Evolutionary conservation across 37 sponge, comb jelly and placozoan species (phyloP).

Genomic region (Petrosia ficiformis): DNA sequence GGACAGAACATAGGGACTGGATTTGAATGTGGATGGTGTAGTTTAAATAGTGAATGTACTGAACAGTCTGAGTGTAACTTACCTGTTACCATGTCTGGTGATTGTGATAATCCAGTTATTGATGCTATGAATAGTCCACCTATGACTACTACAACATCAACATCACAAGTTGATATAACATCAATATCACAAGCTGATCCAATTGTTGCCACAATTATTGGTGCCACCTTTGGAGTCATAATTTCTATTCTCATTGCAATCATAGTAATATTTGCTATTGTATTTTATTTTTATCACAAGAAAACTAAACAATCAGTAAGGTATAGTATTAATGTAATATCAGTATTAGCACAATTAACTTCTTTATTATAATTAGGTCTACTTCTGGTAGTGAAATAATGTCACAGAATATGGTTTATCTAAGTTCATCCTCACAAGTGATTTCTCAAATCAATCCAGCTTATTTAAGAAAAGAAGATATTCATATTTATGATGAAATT

Average conservation of each 20-base stretch:
- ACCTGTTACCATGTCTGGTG: background rate
- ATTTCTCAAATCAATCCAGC: too few relatives aligned
- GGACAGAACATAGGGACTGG: slow-evolving; percentile 19
- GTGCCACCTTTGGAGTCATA: slow-evolving; percentile 15
- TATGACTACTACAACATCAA: slow-evolving; percentile 5
- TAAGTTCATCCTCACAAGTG: too few relatives aligned
- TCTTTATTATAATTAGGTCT: too few relatives aligned
- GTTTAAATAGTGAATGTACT: background rate
- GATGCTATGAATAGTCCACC: slow-evolving; percentile 51
- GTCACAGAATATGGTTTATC: too few relatives aligned
- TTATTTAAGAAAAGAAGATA: too few relatives aligned
- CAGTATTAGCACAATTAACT: too few relatives aligned
- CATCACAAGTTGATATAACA: background rate
- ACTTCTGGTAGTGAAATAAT: too few relatives aligned
- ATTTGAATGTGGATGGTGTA: slow-evolving; percentile 64
- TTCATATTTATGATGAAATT: too few relatives aligned
- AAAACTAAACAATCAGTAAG: too few relatives aligned
- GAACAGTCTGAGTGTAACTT: background rate
- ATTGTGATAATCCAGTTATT: slow-evolving; percentile 49
- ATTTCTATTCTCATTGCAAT: slow-evolving; percentile 20
- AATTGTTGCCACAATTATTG: slow-evolving; percentile 17
- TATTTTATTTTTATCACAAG: too few relatives aligned
- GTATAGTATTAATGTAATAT: too few relatives aligned
- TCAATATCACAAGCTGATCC: background rate
- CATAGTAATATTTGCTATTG: slow-evolving; percentile 5